Base-by-base conservation (phyloP, 1,140 invertebrate genomes). In the Teleopsis dalmanni region DNA sequence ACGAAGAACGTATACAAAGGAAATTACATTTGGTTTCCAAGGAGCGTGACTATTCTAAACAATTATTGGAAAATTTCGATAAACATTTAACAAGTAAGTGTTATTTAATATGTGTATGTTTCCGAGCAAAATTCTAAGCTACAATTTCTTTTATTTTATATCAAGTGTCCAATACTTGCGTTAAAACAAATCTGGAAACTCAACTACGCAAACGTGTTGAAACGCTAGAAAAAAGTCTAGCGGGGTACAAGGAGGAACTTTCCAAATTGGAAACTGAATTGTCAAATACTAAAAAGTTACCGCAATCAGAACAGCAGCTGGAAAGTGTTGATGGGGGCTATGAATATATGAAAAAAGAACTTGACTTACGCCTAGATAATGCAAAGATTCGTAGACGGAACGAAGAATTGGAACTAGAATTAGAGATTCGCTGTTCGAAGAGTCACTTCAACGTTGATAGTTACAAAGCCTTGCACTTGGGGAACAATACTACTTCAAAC, bases 1-100 rank as follows among this genome's bases (percentile, higher is more conserved):
- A 81, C 27, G 77, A 81, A 42, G 77, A 79, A 53, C 62, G 79
- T 1, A 60, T 82, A 53, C 79, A 82, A 57, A 80, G 80, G 48
- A 76, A 81, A 52, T 57, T 82, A 19, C 52, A 78, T 5, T 74
- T 87, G 10, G 78, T 90, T 1, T 82, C 83, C 1, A 80, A 86
- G 42, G 86, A 88, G 65, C 74, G 88, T 42, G 88, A 91, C 56
- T 62, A 64, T 53, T 80, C 77, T 55, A 80, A 85, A 53, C 78
- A 82, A 47, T 81, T 91, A 51, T 61, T 91, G 27, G 86, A 89
- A 53, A 82, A 84, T 26, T 91, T 89, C 57, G 88, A 91, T 65
- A 85, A 83, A 60, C 87, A 91, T 70, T 71, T 84, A 47, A 85
- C 85, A 2, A 49, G 52, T 54, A 45, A 37, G 25, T 14, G 16